These are phyloP conservation scores for Eremobia ochroleuca DNA, from an alignment of 2,888 invertebrate genomes.

Conservation along the genomic window DNA sequence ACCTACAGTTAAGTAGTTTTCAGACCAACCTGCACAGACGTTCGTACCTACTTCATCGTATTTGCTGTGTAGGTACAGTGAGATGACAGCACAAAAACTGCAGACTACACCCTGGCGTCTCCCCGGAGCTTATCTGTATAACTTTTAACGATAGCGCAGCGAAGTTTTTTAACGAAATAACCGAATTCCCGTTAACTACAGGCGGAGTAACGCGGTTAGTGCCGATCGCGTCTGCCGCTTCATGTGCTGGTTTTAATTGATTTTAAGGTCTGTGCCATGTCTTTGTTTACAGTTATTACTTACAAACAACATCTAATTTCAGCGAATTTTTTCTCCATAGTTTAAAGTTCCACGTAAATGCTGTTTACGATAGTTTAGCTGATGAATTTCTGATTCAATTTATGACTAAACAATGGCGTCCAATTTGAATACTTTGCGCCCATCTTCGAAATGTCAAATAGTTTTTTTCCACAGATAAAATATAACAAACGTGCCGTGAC, in stretches of 20 bases:
- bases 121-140: constrained; percentile 85
- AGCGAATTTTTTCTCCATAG: constrained; percentile 12
- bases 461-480: constrained; percentile 63
- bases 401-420: constrained; percentile 31
- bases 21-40: background rate
- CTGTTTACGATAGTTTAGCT: constrained; percentile 25
- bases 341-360: constrained; percentile 5
- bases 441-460: constrained; percentile 38
- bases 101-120: constrained; percentile 65
- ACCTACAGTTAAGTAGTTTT: constrained; percentile 7
- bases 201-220: constrained; percentile 75
- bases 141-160: constrained; percentile 89
- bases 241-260: constrained; percentile 71
- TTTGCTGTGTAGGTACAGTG: constrained; percentile 50
- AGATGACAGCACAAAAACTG: constrained; percentile 66
- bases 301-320: constrained; percentile 11
- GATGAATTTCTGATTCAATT: too few species aligned
- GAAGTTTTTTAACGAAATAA: constrained; percentile 90
- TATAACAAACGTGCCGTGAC: constrained; percentile 66
- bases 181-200: constrained; percentile 85
- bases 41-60: constrained; percentile 29
- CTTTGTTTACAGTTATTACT: constrained; percentile 56
- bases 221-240: constrained; percentile 78
- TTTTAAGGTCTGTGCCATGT: constrained; percentile 58
- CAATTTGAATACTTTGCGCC: constrained; percentile 50